Evolutionary conservation across 1,140 invertebrate species (phyloP).

Genomic region (Cotesia typhae): DNA sequence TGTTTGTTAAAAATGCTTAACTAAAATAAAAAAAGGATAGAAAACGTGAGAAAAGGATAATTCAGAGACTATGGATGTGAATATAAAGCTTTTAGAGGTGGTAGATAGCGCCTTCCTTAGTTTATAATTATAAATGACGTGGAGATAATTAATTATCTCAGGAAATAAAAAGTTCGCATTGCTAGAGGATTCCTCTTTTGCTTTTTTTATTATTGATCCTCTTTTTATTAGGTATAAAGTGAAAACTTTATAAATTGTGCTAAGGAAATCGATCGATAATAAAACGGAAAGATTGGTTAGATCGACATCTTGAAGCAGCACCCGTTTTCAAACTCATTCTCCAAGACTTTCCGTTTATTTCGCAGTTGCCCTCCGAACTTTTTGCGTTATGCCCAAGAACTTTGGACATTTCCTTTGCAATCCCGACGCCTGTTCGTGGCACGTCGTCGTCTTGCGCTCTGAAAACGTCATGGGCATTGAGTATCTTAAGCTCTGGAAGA

Average conservation of each 20-base stretch:
- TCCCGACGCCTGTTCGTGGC: conserved; percentile 28
- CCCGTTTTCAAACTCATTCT: conserved; percentile 28
- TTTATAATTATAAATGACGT: conserved; percentile 4
- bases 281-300: neutral
- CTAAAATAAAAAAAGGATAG: conserved; percentile 22
- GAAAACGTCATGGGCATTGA: conserved; percentile 27
- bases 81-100: neutral
- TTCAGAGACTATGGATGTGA: no score
- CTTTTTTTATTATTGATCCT: conserved; percentile 1
- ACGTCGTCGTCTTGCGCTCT: conserved; percentile 14
- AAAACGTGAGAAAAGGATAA: no score
- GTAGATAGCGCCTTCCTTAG: no score
- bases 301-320: conserved; percentile 25
- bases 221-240: conserved; percentile 5
- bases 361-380: conserved; percentile 33
- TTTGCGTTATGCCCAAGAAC: conserved; percentile 32
- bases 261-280: neutral
- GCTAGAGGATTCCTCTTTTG: conserved; percentile 25
- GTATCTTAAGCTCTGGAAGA: conserved; percentile 20
- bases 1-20: conserved; percentile 7
- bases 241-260: neutral
- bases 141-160: neutral
- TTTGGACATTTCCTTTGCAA: conserved; percentile 33
- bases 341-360: conserved; percentile 27
- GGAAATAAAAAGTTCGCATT: neutral